Base-by-base conservation (phyloP, 2,113 vertebrate species). In the Pangasianodon hypophthalmus region DNA sequence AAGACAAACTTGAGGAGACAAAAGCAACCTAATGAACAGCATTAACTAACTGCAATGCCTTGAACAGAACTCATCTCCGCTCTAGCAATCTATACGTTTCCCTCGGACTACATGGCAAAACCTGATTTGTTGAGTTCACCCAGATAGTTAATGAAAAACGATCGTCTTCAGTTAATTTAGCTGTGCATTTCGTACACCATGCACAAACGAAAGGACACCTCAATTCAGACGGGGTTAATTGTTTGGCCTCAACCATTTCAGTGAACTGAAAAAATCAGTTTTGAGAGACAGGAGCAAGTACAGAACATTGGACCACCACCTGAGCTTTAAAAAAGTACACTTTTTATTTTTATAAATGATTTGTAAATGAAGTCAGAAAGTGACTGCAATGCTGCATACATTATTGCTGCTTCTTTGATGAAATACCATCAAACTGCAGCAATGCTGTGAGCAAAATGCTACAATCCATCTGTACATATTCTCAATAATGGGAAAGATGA, bases 171-270 rank as follows among this genome's bases (percentile, higher is more conserved):
- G 10, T 73, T 86, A 56, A 77, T 75, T 64, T 62, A 85, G 21
- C 13, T n/a, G 32, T 87, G 50, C 71, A 44, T 75, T 87, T 58
- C 19, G 5, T 87, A 77, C 86, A 87, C 44, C 50, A 18, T 73
- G 69, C 19, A 75, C 67, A 52, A 44, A 75, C 26, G 67, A 75
- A 87, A 56, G 50, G 18, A 75, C 3, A 2, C 4, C 21, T 58
- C 52, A 87, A 58, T 75, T 75, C 69, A 87, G 73, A 56, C 46
- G 4, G 26, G 86, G 86, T 87, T 87, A 60, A 79, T 87, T 87
- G 56, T 62, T 79, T 87, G 37, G 26, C 54, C 41, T 48, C 37
- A 16, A n/a, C n/a, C 46, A 44, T 37, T 58, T 41, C 85, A 87
- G 21, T 46, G 69, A 58, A 87, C 24, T 71, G 4, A 71, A 13